Evolutionary conservation across 2,113 vertebrate genomes (phyloP).

Genomic region (Paraplagusia blochii): DNA sequence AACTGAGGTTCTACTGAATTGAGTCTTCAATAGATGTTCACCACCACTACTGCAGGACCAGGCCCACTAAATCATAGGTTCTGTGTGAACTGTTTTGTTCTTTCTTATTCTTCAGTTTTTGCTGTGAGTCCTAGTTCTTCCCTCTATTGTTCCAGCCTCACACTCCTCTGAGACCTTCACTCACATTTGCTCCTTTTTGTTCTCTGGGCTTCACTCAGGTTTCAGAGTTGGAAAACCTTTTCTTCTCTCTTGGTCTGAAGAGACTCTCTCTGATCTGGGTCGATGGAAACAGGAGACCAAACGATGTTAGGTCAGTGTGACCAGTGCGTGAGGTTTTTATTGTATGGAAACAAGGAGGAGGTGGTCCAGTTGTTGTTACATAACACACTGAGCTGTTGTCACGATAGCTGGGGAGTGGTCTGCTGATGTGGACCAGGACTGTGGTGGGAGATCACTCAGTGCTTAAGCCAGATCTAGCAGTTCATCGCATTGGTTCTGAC

Average conservation of each 20-base stretch:
- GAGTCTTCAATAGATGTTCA: too few species aligned
- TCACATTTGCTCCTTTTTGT: conserved; percentile 16
- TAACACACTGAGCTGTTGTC: too few species aligned
- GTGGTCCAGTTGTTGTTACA: too few species aligned
- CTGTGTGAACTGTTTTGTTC: too few species aligned
- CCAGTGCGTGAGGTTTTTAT: not conserved
- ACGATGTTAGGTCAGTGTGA: conserved; percentile 5
- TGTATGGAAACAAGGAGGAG: not conserved
- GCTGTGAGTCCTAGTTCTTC: not conserved
- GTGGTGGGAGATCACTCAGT: too few species aligned
- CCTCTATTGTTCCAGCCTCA: conserved; percentile 18
- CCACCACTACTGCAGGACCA: too few species aligned
- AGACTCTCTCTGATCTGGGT: conserved; percentile 15
- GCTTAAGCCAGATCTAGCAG: too few species aligned
- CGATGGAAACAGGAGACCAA: conserved; percentile 34
- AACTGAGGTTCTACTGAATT: too few species aligned
- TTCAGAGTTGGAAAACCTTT: conserved; percentile 14
- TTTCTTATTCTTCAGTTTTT: not conserved
- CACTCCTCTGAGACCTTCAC: conserved; percentile 24
- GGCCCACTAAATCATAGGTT: too few species aligned
- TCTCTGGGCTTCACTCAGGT: conserved; percentile 27
- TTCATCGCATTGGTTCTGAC: too few species aligned
- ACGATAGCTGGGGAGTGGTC: too few species aligned
- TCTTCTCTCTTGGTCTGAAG: not conserved
- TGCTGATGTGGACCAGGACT: too few species aligned